These are phyloP conservation scores for Trachythela sp. DNA, from an alignment of 64 coral and sea anemone genomes.

Conservation along the genomic window DNA sequence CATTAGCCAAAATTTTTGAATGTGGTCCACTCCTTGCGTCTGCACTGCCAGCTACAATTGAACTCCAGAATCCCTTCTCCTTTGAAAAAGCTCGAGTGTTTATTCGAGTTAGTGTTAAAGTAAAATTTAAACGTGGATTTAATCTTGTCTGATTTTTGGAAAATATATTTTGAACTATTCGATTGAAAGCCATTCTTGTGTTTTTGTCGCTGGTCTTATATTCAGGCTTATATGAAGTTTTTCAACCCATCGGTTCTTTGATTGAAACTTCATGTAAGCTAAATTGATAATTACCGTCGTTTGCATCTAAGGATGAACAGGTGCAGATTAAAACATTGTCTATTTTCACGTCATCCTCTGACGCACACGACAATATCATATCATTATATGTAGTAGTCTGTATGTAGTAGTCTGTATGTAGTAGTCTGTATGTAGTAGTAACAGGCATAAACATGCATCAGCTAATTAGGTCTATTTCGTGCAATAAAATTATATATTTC, in stretches of 20 bases:
- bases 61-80: background rate
- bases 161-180: background rate
- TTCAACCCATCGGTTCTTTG: background rate
- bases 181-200: background rate
- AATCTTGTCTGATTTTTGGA: background rate
- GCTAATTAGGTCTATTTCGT: too few species aligned
- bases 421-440: too few species aligned
- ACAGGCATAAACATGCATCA: too few species aligned
- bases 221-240: background rate
- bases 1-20: background rate
- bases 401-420: too few species aligned
- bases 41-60: background rate
- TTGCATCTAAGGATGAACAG: too few species aligned
- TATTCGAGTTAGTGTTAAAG: background rate
- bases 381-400: too few species aligned
- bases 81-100: background rate
- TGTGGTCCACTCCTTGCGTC: background rate
- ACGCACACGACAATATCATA: too few species aligned
- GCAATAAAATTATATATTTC: too few species aligned
- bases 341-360: too few species aligned
- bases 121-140: background rate
- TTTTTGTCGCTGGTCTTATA: background rate
- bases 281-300: background rate
- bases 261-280: background rate
- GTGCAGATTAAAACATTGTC: too few species aligned